Conservation (phyloP, 2,888 invertebrate species). For the Bursaphelenchus okinawaensis region DNA sequence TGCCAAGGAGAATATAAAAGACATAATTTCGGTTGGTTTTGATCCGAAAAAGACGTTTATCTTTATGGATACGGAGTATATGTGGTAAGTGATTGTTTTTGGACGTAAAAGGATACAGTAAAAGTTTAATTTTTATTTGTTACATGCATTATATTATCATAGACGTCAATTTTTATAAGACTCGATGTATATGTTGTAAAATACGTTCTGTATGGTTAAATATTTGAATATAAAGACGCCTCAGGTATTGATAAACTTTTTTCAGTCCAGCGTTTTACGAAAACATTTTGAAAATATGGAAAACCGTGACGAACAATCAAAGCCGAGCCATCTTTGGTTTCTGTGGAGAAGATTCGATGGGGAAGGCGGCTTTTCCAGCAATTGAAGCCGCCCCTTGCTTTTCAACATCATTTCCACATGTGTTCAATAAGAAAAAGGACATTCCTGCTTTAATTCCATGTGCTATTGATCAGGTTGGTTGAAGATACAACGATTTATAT, state of each 20-base stretch:
- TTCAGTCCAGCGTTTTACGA: constrained; percentile 82
- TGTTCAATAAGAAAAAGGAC: constrained; percentile 65
- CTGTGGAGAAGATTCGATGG: constrained; percentile 87
- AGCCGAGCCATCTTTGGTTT: constrained; percentile 97
- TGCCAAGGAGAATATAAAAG: constrained; percentile 86
- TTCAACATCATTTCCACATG: constrained; percentile 58
- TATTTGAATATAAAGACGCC: background rate
- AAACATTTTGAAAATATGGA: constrained; percentile 85
- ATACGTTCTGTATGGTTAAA: no score
- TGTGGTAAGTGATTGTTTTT: constrained; percentile 69
- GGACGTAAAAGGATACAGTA: background rate
- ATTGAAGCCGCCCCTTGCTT: constrained; percentile 84
- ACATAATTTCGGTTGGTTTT: constrained; percentile 94
- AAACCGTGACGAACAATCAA: constrained; percentile 92
- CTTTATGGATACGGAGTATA: constrained; percentile 85
- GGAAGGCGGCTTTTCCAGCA: constrained; percentile 83
- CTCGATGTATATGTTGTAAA: background rate
- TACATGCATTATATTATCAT: background rate
- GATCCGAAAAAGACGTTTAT: constrained; percentile 89
- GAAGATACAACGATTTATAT: background rate
- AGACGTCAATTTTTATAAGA: background rate
- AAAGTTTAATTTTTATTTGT: background rate
- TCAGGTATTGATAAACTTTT: constrained; percentile 72
- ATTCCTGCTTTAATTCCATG: constrained; percentile 85
- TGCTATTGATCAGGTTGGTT: constrained; percentile 84